Evolutionary conservation across 1,140 invertebrate genomes (phyloP).

Genomic region (Cydia fagiglandana): DNA sequence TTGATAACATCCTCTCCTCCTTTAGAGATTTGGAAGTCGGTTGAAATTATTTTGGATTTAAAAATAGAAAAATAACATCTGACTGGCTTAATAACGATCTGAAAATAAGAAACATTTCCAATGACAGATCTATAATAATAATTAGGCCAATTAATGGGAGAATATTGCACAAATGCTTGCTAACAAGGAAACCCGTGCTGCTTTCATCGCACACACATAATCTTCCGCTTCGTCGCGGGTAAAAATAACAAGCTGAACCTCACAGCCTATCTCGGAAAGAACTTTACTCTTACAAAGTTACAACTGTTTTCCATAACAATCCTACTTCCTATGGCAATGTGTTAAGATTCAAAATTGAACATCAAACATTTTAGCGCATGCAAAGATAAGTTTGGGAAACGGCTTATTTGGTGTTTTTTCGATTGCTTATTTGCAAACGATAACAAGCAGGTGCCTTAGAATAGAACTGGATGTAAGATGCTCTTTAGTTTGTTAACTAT

Average conservation of each 20-base stretch:
- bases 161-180: no score
- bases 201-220: not conserved
- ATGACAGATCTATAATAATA: no score
- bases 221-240: not conserved
- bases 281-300: slow-evolving; percentile 1
- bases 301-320: no score
- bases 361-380: not conserved
- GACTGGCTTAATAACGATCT: no score
- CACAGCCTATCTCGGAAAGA: slow-evolving; percentile 8
- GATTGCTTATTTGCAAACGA: slow-evolving; percentile 13
- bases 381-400: not conserved
- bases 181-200: not conserved
- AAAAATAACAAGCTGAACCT: slow-evolving; percentile 26
- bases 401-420: slow-evolving; percentile 18
- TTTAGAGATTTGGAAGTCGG: no score
- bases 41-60: no score
- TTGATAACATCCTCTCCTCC: no score
- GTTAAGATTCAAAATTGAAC: slow-evolving; percentile 13
- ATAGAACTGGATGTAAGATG: slow-evolving; percentile 3
- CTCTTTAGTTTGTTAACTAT: not conserved
- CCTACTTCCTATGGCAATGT: not conserved
- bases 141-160: no score
- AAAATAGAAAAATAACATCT: no score
- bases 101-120: no score
- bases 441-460: slow-evolving; percentile 19